Conservation (phyloP, 2,888 invertebrate species). For the Eucera pruinosa region DNA sequence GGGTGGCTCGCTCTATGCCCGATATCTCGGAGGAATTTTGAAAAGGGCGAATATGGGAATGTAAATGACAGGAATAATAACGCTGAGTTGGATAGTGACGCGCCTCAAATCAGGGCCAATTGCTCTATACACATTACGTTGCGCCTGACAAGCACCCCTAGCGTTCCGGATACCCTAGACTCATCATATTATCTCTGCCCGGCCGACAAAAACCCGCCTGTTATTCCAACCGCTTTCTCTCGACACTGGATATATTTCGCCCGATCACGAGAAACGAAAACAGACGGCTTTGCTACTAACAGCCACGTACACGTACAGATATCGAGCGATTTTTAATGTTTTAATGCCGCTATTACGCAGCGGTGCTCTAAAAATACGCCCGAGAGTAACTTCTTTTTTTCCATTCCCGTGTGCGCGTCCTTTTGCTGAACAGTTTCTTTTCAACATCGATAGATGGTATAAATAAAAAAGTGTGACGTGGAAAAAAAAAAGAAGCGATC, state of each 20-base stretch:
- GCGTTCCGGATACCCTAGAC: slow-evolving; percentile 3
- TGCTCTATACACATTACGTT: slow-evolving; percentile 33
- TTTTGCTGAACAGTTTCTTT: too few species aligned
- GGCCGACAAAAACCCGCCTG: slow-evolving; percentile 6
- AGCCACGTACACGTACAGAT: not conserved
- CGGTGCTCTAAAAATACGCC: not conserved
- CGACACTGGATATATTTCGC: too few species aligned
- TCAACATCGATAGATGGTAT: too few species aligned
- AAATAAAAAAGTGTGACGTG: not conserved
- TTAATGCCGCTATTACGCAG: not conserved
- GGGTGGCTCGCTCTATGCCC: not conserved
- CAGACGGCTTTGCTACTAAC: too few species aligned
- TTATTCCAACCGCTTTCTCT: not conserved
- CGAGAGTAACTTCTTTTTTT: not conserved
- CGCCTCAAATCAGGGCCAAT: slow-evolving; percentile 48
- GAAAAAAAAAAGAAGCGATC: not conserved
- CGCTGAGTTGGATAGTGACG: slow-evolving; percentile 36
- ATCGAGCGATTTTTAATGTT: not conserved
- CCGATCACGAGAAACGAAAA: too few species aligned
- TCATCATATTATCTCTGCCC: slow-evolving; percentile 25
- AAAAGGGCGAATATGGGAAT: slow-evolving; percentile 20
- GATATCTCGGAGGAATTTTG: slow-evolving; percentile 21
- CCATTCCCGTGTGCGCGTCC: too few species aligned
- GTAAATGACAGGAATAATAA: slow-evolving; percentile 41
- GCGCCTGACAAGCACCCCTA: slow-evolving; percentile 31